Base-by-base conservation (phyloP, 1,140 invertebrate genomes). In the Sminthurides bifidus region DNA sequence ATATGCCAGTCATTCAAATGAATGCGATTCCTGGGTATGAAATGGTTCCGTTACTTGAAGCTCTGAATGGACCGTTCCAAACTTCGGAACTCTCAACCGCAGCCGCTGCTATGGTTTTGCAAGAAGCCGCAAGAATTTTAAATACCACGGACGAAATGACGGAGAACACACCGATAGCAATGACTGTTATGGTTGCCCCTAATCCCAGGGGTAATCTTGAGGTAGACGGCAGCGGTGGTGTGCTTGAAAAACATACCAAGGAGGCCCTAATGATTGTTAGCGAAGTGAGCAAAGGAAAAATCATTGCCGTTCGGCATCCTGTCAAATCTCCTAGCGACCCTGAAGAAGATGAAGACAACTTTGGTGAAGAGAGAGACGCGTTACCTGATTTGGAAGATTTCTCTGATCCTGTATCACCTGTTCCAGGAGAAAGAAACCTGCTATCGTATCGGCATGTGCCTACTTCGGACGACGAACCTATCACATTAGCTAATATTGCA, bases 11-110 rank as follows among this genome's bases (percentile, higher is more conserved):
- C 17, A 54, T 64, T 33, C 56, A 56, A 35, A 61, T 61, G 59
- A 84, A 90, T 70, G 87, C 88, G 70, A 85, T 95, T 66, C 92
- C 92, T 27, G 93, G 94, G 0, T 97, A 95, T 70, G 90, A 96
- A 74, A 82, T 89, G 19, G 84, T 98, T 40, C 90, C 92, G 0
- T 74, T 98, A n/a, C 87, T 97, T 53, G 95, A 98, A 74, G 94
- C 94, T 5, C 74, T 98, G n/a, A 98, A 98, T 76, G 94, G 94
- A 1, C 92, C 91, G 2, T 80, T 78, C 61, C 75, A 76, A 21
- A 73, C 78, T 2, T 75, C 81, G 59, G 71, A 71, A 33, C 71
- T 74, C 15, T 71, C 78, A 17, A 71, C 79, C 21, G 75, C 75
- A 27, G 56, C 62, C 31, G 53, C 60, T 38, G 33, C 54, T n/a